Evolutionary conservation across 2,888 invertebrate genomes (phyloP), one percentile per base, ranked within the genome.

Genomic region (Lochmaea capreae): DNA sequence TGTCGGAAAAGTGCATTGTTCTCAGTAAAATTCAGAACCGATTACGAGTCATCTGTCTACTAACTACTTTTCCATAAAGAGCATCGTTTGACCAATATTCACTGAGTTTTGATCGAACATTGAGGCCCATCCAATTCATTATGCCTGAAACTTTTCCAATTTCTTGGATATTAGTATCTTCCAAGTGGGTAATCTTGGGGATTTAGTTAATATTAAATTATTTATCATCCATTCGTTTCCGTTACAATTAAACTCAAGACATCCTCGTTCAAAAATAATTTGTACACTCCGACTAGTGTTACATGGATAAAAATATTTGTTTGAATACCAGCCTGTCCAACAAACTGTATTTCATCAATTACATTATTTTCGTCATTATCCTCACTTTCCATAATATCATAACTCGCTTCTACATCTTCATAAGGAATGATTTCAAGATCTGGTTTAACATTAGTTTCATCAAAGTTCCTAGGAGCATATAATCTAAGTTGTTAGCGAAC

Each of bases 291-390:
- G 1, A 49, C 10, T 49, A 12, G 46, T 11, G 46, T 49, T 49
- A n/a, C 49, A 49, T 49, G n/a, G 49, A 49, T n/a, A 49, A n/a
- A 49, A 49, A 49, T 49, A 49, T 49, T 49, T 49, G n/a, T 49
- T 49, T 49, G 49, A 49, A 49, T n/a, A 4, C 12, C 49, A n/a
- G 49, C 49, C 12, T 49, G 49, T n/a, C 0, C n/a, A 49, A 49
- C 14, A 49, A 49, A 43, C 11, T 11, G 4, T 12, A 43, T 43
- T 43, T 43, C 3, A 43, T 42, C 2, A 42, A 2, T 42, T 42
- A 3, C 42, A 42, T 42, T 42, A 42, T 42, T 8, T 42, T 42
- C 42, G 11, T 43, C 43, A 43, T 43, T 43, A 43, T 43, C 1
- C 43, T 43, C 43, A 43, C 43, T 43, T 43, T 11, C 43, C 43